These are phyloP conservation scores for Siphamia tubifer DNA, from an alignment of 2,113 vertebrate genomes.

Conservation along the genomic window DNA sequence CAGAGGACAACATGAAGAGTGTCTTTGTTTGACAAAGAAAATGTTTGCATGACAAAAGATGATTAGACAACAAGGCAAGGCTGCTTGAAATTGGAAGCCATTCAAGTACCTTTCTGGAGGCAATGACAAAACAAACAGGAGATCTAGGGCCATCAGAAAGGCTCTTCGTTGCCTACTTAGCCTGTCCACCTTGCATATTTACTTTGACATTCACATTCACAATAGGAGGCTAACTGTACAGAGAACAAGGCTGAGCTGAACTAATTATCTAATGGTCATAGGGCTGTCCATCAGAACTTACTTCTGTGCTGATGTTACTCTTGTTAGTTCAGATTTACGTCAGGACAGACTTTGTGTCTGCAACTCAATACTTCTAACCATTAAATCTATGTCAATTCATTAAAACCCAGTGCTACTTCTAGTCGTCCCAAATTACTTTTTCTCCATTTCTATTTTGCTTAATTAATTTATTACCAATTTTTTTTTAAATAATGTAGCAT, in stretches of 20 bases:
- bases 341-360: too few species aligned
- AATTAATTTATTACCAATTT: too few species aligned
- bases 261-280: constrained; percentile 9
- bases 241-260: not conserved
- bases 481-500: too few species aligned
- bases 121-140: constrained; percentile 65
- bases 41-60: constrained; percentile 70
- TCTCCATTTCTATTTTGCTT: too few species aligned
- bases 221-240: not conserved
- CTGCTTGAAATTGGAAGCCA: constrained; percentile 51
- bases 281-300: not conserved
- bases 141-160: constrained; percentile 40
- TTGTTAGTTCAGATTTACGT: too few species aligned
- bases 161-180: constrained; percentile 50
- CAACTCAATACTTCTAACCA: too few species aligned
- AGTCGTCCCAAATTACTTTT: too few species aligned
- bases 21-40: constrained; percentile 46
- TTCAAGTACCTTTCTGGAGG: constrained; percentile 52
- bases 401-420: too few species aligned
- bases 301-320: not conserved
- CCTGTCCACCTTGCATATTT: constrained; percentile 55
- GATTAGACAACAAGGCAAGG: constrained; percentile 40
- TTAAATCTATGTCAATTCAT: too few species aligned
- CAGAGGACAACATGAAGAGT: not conserved
- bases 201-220: constrained; percentile 52